Base-by-base conservation (phyloP, 2,113 vertebrate genomes). In the Phaetusa simplex region DNA sequence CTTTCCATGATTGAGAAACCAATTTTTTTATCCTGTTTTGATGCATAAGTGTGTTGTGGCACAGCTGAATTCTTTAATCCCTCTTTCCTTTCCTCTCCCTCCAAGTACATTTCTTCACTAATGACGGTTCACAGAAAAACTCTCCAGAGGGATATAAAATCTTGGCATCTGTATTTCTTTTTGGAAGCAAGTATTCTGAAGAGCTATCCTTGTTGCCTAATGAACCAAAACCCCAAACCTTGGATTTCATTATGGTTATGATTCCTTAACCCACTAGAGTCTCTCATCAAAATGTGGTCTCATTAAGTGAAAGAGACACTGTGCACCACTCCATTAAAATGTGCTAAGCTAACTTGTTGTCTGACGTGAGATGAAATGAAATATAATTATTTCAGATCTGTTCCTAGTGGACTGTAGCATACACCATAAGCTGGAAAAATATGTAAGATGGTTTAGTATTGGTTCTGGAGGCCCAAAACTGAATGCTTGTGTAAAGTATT, bases 181-280 rank as follows among this genome's bases (percentile, higher is more conserved):
- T 95, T 86, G 86, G 86, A 96, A 97, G 80, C 64, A 96, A 97
- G 76, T 87, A 90, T 96, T 91, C 90, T 83, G 70, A 98, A 97
- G 86, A 97, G 72, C 82, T 86, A 88, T 97, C 90, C 79, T 95
- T 97, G 93, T 95, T 98, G 96, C 97, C 95, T 98, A 98, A 98
- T 98, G 98, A 98, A 97, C 96, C 97, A 97, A 95, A 93, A 94
- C 86, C 65, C 93, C 72, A 98, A 98, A 97, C 82, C 96, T 96
- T 98, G 95, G 96, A 97, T 98, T 98, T 97, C 97, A 96, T 98
- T 97, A 96, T 93, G 95, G 70, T 97, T 98, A 93, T 95, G 94
- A 97, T 98, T 97, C 93, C 90, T 97, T 97, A 97, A 97, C 96
- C 95, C 96, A 96, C 93, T 93, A 92, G 94, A 98, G 93, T 97